Conservation (phyloP, 2,797 vertebrate species). For the Acestrorhynchus altus region DNA sequence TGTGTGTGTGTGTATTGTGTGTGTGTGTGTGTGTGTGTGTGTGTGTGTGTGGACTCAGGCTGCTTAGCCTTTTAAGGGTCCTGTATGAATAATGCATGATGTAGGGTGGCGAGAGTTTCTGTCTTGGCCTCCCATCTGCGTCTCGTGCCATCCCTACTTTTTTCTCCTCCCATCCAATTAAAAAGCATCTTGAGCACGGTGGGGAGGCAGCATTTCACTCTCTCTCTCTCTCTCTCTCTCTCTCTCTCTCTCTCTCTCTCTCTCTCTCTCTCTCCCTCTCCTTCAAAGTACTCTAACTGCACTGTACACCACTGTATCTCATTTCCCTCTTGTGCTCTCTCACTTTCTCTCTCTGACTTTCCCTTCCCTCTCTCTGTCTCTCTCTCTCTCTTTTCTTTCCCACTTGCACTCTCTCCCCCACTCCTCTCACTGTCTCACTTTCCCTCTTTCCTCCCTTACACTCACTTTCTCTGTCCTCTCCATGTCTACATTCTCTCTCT, state of each 20-base stretch:
- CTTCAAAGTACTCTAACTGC: too few species aligned
- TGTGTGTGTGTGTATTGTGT: conserved; percentile 15
- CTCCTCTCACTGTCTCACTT: neutral
- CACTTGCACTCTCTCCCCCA: neutral
- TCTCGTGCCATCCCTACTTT: conserved; percentile 24
- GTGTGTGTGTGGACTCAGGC: neutral
- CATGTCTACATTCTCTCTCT: neutral
- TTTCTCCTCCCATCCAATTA: conserved; percentile 57
- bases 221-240: neutral
- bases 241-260: conserved; percentile 1
- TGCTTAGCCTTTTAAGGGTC: conserved; percentile 23
- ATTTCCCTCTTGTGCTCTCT: neutral
- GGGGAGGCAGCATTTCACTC: conserved; percentile 5
- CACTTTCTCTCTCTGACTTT: neutral
- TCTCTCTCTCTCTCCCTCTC: neutral
- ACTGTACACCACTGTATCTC: neutral
- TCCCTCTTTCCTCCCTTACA: neutral
- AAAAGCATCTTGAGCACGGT: conserved; percentile 49
- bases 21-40: conserved; percentile 16
- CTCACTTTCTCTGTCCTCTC: too few species aligned
- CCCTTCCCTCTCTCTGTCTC: neutral
- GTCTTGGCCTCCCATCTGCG: neutral
- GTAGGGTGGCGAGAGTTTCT: conserved; percentile 51
- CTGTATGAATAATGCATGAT: conserved; percentile 59
- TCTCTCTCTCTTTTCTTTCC: neutral